Evolutionary conservation across 2,888 invertebrate species (phyloP), one percentile per base, ranked within the genome.

Genomic region (Meganola albula): DNA sequence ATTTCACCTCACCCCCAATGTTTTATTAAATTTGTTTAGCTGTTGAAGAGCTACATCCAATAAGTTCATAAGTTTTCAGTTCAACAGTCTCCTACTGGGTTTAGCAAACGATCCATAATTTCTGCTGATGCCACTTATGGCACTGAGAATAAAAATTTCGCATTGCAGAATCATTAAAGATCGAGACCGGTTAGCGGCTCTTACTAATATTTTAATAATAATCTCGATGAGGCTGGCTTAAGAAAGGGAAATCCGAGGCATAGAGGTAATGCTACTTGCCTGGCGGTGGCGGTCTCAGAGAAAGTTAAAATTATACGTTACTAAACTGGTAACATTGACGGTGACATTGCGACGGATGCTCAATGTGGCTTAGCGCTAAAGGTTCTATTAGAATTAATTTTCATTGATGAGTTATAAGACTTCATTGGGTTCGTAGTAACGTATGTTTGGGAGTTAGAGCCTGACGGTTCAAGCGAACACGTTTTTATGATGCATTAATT

Each of bases 251-350:
- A 78, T 71, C 56, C 61, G 53, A 60, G 58, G 53, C 54, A 71
- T 55, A 60, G 53, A 60, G 58, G 53, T 51, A 53, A 37, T 52
- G 57, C 45, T 40, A 55, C 53, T 52, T 53, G 49, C 48, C 53
- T 44, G 42, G 48, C 58, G 57, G 64, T 59, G 58, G 63, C 61
- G 65, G 63, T 58, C n/a, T n/a, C n/a, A 62, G 80, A 74, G 83
- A 84, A 84, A 84, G 84, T 84, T 75, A 66, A 83, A 82, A 84
- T 82, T 83, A 78, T 77, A 80, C 72, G 70, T 63, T 65, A 60
- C 71, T 74, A 70, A 79, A 79, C 74, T 74, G 62, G 78, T 70
- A 74, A 70, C 66, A 63, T 58, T 67, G 63, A 72, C 53, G 48
- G 61, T 45, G 66, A 71, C 72, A 66, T 63, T 53, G 56, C 50